Base-by-base conservation (phyloP, 2,797 vertebrate genomes). In the Darevskia mixta region DNA sequence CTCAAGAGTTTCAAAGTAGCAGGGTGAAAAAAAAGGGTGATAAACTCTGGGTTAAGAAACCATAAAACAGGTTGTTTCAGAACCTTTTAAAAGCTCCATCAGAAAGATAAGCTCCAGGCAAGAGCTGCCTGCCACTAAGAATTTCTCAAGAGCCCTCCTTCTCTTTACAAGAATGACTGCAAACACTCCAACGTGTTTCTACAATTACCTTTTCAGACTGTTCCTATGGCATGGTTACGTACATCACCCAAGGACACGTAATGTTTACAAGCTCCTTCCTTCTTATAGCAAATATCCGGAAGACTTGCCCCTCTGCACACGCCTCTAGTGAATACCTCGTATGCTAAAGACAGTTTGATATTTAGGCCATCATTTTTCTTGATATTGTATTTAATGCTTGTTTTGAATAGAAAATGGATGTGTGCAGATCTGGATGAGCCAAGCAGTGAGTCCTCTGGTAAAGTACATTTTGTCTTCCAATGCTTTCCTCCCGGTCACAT, bases 171-270 rank as follows among this genome's bases (percentile, higher is more conserved):
- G 25, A 81, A 38, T 69, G 67, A 55, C 61, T 69, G 43, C 69
- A 75, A 85, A 76, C n/a, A 67, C 15, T 25, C 27, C 85, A 58
- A 75, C 76, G 73, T 85, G 4, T 29, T 85, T 81, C 85, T 55
- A 80, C 64, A 67, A 32, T n/a, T 23, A 76, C 11, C 43, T 38
- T 85, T 85, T 73, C 82, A 88, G 13, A 61, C 76, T 80, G 35
- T 75, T 85, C 32, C n/a, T 79, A 45, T 20, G 2, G 38, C 15
- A 27, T 35, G n/a, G 69, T 32, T 84, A 17, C 32, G 25, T 64
- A 49, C 72, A 45, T 66, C 38, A 29, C 13, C 10, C 66, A 79
- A 83, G 78, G 85, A 75, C 55, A 83, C 2, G 35, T 38, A 25
- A 78, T 11, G 71, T 27, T 86, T 73, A 29, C 69, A 87, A 38